Evolutionary conservation across 1,140 invertebrate genomes (phyloP).

Genomic region (Zeugodacus cucurbitae): DNA sequence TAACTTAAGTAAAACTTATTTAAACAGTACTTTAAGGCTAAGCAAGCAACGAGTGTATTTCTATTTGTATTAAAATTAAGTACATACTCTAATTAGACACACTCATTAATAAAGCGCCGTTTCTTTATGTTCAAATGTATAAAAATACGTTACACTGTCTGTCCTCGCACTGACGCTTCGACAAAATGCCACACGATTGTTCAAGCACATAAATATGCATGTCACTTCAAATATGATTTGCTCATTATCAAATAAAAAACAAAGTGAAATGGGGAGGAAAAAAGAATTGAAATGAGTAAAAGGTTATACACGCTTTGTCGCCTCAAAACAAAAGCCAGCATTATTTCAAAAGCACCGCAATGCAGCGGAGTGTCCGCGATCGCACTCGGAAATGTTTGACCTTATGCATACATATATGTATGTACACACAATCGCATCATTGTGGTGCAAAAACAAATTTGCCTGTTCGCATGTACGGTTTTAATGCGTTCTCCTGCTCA

Average conservation of each 20-base stretch:
- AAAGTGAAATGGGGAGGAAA: background rate
- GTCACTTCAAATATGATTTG: background rate
- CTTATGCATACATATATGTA: background rate
- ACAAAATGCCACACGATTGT: background rate
- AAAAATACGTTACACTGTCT: background rate
- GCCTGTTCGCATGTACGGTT: background rate
- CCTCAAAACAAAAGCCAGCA: background rate
- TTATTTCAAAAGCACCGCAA: background rate
- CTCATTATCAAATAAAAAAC: background rate
- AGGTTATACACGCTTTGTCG: background rate
- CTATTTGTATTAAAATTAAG: too few relatives aligned
- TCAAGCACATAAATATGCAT: background rate
- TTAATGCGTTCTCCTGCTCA: constrained; percentile 23
- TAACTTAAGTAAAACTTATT: too few relatives aligned
- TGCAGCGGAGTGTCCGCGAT: background rate
- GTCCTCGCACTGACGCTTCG: background rate
- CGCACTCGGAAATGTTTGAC: background rate
- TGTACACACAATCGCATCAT: background rate
- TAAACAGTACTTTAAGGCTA: too few relatives aligned
- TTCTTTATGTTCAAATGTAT: too few relatives aligned
- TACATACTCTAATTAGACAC: too few relatives aligned
- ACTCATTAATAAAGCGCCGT: too few relatives aligned
- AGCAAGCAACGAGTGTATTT: too few relatives aligned
- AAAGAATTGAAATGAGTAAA: background rate
- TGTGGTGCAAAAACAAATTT: background rate